These are phyloP conservation scores for Netelia melanura DNA, from an alignment of 2,888 invertebrate species.

Conservation along the genomic window DNA sequence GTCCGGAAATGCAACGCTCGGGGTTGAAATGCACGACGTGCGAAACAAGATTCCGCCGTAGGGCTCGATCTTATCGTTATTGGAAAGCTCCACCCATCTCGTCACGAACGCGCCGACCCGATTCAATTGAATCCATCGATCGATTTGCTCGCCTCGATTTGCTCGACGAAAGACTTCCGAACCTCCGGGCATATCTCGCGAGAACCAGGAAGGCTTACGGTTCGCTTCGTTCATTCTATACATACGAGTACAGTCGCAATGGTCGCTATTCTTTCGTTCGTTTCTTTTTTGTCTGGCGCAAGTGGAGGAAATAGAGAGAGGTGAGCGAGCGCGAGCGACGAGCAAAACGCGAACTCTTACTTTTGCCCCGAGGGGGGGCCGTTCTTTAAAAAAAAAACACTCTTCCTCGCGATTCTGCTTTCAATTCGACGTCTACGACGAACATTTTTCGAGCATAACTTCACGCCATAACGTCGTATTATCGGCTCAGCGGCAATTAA, in stretches of 20 bases:
- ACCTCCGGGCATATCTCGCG: conserved; percentile 23
- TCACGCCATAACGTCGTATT: conserved; percentile 10
- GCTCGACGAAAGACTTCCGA: not conserved
- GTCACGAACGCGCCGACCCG: not conserved
- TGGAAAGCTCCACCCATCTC: not conserved
- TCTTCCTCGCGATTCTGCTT: conserved; percentile 26
- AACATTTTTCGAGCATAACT: conserved; percentile 13
- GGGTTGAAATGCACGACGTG: conserved; percentile 2
- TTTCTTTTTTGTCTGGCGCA: conserved; percentile 26
- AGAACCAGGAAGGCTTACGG: conserved; percentile 36
- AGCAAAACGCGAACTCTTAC: conserved; percentile 56
- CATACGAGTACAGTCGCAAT: conserved; percentile 13
- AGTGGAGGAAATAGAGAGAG: conserved; percentile 52
- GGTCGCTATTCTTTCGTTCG: conserved; percentile 30
- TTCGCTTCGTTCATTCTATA: not conserved
- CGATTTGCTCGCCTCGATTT: conserved; percentile 5
- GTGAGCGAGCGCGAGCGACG: conserved; percentile 49
- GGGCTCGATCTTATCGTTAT: conserved; percentile 5
- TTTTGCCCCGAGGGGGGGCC: conserved; percentile 54
- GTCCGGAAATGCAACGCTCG: conserved; percentile 25
- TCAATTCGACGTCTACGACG: conserved; percentile 10
- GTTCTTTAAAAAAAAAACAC: conserved; percentile 3
- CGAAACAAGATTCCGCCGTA: conserved; percentile 2
- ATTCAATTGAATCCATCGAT: conserved; percentile 36
- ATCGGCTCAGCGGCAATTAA: not conserved